Conservation (phyloP, 92 coral and sea anemone species). For the Siderastrea radians region DNA sequence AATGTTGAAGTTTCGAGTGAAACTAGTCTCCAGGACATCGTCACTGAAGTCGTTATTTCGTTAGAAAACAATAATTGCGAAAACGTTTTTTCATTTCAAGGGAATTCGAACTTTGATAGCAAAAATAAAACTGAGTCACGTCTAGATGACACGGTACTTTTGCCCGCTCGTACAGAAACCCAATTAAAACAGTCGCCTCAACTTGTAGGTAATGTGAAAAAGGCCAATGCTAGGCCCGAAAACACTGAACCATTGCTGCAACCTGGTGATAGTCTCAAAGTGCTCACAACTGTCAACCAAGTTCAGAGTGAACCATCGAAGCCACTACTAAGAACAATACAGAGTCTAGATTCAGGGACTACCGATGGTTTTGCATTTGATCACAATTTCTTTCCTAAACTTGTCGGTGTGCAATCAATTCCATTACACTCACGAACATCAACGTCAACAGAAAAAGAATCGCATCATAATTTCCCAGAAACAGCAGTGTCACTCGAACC, state of each 20-base stretch:
- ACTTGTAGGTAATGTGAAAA: neutral
- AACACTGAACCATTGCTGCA: neutral
- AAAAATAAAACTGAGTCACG: neutral
- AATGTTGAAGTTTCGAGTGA: neutral
- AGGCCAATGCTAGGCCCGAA: neutral
- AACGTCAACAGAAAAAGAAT: neutral
- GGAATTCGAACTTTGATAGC: too few relatives aligned
- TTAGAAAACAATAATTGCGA: conserved; percentile 2
- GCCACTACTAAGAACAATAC: conserved; percentile 23
- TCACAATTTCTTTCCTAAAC: conserved; percentile 64
- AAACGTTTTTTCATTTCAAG: neutral
- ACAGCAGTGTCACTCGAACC: neutral
- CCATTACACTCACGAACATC: neutral
- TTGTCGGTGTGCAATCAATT: conserved; percentile 61
- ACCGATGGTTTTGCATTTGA: conserved; percentile 74
- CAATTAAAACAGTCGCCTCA: neutral
- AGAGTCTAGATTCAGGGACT: neutral
- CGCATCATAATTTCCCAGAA: neutral
- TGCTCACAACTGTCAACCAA: neutral
- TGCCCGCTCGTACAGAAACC: neutral
- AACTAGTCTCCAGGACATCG: neutral
- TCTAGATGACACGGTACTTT: neutral
- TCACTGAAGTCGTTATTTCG: neutral
- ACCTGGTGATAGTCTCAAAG: neutral
- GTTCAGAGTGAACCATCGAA: neutral